Conservation (phyloP, 2,113 vertebrate genomes). For the Paracanthobrama guichenoti region DNA sequence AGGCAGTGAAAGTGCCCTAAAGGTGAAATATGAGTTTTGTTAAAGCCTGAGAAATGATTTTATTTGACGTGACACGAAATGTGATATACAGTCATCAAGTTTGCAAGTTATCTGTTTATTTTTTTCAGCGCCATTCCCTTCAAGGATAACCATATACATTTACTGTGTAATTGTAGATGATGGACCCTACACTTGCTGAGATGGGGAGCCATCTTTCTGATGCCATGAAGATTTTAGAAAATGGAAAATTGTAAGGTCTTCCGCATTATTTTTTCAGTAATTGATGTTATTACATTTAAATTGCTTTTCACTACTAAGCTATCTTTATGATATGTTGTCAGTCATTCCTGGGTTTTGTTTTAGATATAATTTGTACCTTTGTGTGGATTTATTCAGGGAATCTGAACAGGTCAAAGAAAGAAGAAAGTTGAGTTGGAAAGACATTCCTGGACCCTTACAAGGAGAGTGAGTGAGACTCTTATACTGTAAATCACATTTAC, state of each 20-base stretch:
- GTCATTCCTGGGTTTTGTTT: neutral
- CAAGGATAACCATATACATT: neutral
- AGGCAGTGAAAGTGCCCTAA: neutral
- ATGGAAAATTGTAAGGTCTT: conserved; percentile 79
- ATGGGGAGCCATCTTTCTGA: conserved; percentile 92
- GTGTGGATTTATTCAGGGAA: conserved; percentile 70
- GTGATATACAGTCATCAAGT: neutral
- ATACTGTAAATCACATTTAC: neutral
- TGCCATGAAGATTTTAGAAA: conserved; percentile 90
- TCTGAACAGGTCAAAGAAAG: conserved; percentile 76
- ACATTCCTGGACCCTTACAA: conserved; percentile 92
- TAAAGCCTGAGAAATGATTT: conserved; percentile 6
- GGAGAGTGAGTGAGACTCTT: conserved; percentile 79
- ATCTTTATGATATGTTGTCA: neutral
- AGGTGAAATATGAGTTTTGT: neutral
- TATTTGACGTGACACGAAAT: neutral
- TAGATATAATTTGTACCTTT: neutral
- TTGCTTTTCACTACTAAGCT: neutral
- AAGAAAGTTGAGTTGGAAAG: conserved; percentile 73
- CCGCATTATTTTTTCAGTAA: neutral
- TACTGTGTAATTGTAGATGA: conserved; percentile 61
- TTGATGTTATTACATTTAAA: neutral
- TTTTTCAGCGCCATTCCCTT: neutral
- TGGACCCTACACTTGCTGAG: conserved; percentile 86
- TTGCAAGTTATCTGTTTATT: neutral